A percentile compares a stretch with the other conserved stretches of the same genome.
phyloP scores from a whole-genome alignment of 2,113 vertebrate species.

The Amphiprion ocellaris region DNA sequence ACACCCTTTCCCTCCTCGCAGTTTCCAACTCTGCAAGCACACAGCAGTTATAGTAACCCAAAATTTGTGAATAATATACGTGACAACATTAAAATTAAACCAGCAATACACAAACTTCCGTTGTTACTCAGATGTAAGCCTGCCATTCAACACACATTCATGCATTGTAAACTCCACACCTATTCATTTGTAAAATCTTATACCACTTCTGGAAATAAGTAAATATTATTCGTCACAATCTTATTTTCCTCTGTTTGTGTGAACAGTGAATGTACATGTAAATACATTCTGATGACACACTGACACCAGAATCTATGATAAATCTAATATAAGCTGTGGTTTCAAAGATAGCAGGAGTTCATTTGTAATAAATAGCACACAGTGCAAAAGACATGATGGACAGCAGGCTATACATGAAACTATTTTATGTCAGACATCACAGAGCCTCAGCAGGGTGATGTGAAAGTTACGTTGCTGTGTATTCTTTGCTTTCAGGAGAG shows the following conservation, averaged over 20 bases:
- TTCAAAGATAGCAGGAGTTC: constrained; percentile 29
- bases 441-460: constrained; percentile 21
- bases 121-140: background rate
- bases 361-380: constrained; percentile 10
- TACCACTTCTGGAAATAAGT: too few relatives aligned
- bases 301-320: background rate
- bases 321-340: constrained; percentile 12
- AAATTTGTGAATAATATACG: background rate
- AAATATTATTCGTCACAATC: too few relatives aligned
- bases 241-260: background rate
- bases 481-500: constrained; percentile 6
- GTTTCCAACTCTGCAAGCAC: constrained; percentile 25
- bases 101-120: background rate
- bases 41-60: background rate
- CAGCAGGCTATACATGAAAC: constrained; percentile 24
- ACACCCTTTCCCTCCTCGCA: constrained; percentile 19
- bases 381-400: constrained; percentile 14
- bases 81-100: background rate
- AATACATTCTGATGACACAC: background rate
- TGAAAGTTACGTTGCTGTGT: constrained; percentile 9
- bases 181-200: too few relatives aligned
- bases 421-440: constrained; percentile 34
- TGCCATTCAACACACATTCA: too few relatives aligned
- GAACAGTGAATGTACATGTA: background rate
- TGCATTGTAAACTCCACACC: too few relatives aligned